Conservation (phyloP, 2,113 vertebrate species). For the Gyps fulvus region DNA sequence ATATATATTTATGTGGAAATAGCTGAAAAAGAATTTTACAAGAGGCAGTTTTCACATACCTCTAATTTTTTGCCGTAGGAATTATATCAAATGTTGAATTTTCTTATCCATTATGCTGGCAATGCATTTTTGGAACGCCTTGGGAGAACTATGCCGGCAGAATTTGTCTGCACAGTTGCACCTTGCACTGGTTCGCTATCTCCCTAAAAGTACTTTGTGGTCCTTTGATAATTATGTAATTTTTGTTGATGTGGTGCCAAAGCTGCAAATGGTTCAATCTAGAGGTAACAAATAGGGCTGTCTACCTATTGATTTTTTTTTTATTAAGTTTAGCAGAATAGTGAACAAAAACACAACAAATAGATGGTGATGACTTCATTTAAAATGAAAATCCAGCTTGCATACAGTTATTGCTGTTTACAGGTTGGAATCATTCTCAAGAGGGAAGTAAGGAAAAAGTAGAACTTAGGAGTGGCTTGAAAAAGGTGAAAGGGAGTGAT, state of each 20-base stretch:
- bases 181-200: not conserved
- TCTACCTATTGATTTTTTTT: not conserved
- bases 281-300: not conserved
- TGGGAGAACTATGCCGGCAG: not conserved
- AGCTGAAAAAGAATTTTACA: not conserved
- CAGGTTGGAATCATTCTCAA: not conserved
- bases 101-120: not conserved
- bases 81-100: not conserved
- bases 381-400: not conserved
- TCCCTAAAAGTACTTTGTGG: not conserved
- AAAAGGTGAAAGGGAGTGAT: not conserved
- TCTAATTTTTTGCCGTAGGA: not conserved
- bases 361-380: not conserved
- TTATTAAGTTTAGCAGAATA: not conserved
- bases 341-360: not conserved
- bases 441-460: not conserved
- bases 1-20: not conserved
- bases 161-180: not conserved
- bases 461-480: not conserved
- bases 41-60: not conserved
- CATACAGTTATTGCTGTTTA: not conserved
- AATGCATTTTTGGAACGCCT: not conserved
- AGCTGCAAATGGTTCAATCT: not conserved
- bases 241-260: not conserved
- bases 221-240: not conserved